Base-by-base conservation (phyloP, 2,113 vertebrate genomes). In the Cyprinodon variegatus region DNA sequence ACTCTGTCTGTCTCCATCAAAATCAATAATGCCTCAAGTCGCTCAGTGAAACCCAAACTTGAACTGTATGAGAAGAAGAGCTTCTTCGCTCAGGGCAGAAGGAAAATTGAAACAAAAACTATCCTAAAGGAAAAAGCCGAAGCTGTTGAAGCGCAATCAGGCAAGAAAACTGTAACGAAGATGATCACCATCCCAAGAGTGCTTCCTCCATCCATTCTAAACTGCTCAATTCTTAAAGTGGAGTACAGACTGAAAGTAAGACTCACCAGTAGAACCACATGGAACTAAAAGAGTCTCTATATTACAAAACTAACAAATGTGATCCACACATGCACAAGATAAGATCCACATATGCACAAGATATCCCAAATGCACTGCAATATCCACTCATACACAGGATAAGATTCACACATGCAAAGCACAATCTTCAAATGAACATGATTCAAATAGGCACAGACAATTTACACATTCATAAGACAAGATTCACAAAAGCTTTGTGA, bases 161-260 rank as follows among this genome's bases (percentile, higher is more conserved):
- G 29, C 22, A 77, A 68, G 64, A 48, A 81, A 50, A 79, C 74
- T 0, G 37, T 90, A 8, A 80, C 82, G 60, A 90, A 83, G 77
- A 50, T 70, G 46, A 77, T 94, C 60, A 59, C 11, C 46, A 80
- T 94, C 70, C 88, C 92, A 0, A 14, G 11, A 48, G 81, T 81
- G 4, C 70, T 90, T 0, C 50, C 76, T 4, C 15, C 83, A 37
- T 93, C 92, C 75, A 91, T 93, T 79, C 3, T 91, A 40, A 92
- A 88, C 86, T 53, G 91, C 62, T 62, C 78, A 65, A 92, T 93
- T 81, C 73, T 93, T 63, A 91, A 84, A 68, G 74, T 88, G 38
- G 87, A 93, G 70, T 92, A 93, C 81, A 84, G 76, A 22, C 72
- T 94, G 64, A 92, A 88, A 90, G 92, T 94, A 83, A 79, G 37